phyloP scores from a whole-genome alignment of 2,113 vertebrate genomes.

The Lepus timidus region DNA sequence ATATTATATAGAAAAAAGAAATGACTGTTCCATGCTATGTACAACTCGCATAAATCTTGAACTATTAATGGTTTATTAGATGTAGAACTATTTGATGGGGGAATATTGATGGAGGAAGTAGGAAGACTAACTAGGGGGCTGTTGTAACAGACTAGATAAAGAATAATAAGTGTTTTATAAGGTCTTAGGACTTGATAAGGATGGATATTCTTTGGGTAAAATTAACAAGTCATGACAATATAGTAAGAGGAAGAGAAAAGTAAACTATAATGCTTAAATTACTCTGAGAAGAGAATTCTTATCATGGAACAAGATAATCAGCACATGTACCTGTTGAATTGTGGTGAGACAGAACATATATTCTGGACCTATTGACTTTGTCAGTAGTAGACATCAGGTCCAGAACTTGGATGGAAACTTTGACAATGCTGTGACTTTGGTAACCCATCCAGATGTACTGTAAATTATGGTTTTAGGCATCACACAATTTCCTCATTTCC shows the following conservation, averaged over 20 bases:
- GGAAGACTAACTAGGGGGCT: accelerated
- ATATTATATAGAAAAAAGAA: background rate
- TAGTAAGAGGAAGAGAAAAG: background rate
- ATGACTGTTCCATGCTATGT: too few relatives aligned
- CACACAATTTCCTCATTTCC: background rate
- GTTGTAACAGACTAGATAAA: background rate
- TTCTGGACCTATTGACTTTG: background rate
- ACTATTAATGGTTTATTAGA: background rate
- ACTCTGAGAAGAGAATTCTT: background rate
- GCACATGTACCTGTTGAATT: background rate
- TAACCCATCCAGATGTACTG: background rate
- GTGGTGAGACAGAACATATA: background rate
- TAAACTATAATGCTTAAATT: background rate
- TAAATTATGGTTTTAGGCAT: background rate
- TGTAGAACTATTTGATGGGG: background rate
- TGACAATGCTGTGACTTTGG: background rate
- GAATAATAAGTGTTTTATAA: background rate
- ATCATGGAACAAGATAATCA: background rate
- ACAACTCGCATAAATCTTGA: too few relatives aligned
- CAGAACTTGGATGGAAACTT: background rate
- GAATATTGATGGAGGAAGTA: background rate
- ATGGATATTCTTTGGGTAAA: background rate
- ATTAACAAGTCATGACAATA: background rate
- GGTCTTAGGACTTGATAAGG: background rate
- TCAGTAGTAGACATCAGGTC: background rate